A percentile compares a stretch with the other conserved stretches of the same genome.
Conservation (phyloP, 2,888 invertebrate genomes). For the Athalia cordata region DNA sequence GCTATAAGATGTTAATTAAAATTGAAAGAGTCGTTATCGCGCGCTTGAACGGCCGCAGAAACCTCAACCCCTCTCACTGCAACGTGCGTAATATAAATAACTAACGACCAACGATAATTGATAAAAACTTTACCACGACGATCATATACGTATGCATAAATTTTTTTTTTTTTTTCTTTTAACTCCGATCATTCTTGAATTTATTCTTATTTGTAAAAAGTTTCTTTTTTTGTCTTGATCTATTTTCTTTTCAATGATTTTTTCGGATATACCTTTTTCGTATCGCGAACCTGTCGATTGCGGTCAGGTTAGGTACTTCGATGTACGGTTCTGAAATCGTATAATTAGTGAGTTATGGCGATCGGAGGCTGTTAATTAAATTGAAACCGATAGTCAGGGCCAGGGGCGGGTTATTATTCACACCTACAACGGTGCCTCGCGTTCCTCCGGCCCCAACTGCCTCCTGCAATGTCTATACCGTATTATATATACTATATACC, state of each 20-base stretch:
- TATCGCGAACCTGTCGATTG: background rate
- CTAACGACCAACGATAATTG: too few relatives aligned
- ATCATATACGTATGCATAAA: too few relatives aligned
- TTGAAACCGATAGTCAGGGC: conserved; percentile 62
- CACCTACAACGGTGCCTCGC: conserved; percentile 53
- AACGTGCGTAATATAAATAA: too few relatives aligned
- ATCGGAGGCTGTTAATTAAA: conserved; percentile 68
- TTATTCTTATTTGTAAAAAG: too few relatives aligned
- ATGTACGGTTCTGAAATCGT: conserved; percentile 32
- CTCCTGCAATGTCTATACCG: background rate
- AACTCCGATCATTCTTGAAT: too few relatives aligned
- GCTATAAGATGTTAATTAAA: conserved; percentile 19
- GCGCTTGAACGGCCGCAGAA: background rate
- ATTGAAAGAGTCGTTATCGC: conserved; percentile 22
- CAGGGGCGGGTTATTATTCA: conserved; percentile 62
- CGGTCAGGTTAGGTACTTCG: too few relatives aligned
- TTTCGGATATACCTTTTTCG: background rate
- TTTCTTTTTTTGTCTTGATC: too few relatives aligned
- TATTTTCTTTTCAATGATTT: too few relatives aligned
- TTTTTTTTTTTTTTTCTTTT: too few relatives aligned
- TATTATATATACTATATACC: background rate
- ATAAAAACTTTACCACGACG: too few relatives aligned
- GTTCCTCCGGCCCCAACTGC: conserved; percentile 32
- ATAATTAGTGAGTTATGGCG: conserved; percentile 69
- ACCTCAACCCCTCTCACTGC: too few relatives aligned